Evolutionary conservation across 1,140 invertebrate genomes (phyloP).

Genomic region (Hyphantria cunea): DNA sequence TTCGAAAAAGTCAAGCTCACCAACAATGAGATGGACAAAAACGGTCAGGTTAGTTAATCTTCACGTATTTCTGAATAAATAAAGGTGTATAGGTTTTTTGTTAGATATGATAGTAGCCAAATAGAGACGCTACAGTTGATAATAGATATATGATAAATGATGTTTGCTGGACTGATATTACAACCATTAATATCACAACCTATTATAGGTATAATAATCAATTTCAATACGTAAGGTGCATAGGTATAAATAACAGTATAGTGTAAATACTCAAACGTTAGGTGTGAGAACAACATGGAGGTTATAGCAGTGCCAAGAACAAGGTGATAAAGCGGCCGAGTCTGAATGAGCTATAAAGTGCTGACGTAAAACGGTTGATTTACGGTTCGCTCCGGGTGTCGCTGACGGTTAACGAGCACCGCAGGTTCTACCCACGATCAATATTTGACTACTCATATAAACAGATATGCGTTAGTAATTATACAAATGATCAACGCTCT

Average conservation of each 20-base stretch:
- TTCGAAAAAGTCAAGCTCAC: slow-evolving; percentile 99
- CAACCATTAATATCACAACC: too few relatives aligned
- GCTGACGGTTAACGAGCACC: slow-evolving; percentile 37
- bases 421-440: not conserved
- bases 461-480: not conserved
- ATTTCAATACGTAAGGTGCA: slow-evolving; percentile 25
- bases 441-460: slow-evolving; percentile 2
- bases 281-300: slow-evolving; percentile 22
- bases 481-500: not conserved
- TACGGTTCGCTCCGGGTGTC: slow-evolving; percentile 37
- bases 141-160: slow-evolving; percentile 28
- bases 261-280: not conserved
- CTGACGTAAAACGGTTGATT: slow-evolving; percentile 47
- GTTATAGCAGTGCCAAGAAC: slow-evolving; percentile 37
- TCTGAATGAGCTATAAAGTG: slow-evolving; percentile 51
- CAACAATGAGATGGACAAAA: slow-evolving; percentile 99
- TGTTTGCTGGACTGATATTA: not conserved
- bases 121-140: slow-evolving; percentile 14
- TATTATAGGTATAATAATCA: slow-evolving; percentile 25
- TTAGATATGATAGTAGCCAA: slow-evolving; percentile 7
- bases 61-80: too few relatives aligned
- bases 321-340: slow-evolving; percentile 44
- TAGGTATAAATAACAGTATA: slow-evolving; percentile 20
- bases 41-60: slow-evolving; percentile 93
- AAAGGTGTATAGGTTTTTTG: not conserved